Evolutionary conservation across 2,888 invertebrate genomes (phyloP), one percentile per base, ranked within the genome.

Genomic region (Limenitis camilla): DNA sequence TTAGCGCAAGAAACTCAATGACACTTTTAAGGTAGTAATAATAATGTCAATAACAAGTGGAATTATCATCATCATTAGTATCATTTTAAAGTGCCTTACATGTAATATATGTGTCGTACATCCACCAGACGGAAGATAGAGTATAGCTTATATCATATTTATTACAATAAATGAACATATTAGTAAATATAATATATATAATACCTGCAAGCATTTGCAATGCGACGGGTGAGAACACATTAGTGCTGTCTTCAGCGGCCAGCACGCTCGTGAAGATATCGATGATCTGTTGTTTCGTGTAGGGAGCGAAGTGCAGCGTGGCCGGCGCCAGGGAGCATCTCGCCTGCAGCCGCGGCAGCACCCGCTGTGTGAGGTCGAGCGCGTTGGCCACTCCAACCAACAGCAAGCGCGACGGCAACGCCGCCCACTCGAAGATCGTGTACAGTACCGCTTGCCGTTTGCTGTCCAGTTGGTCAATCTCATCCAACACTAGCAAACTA

Each of bases 301-400:
- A 99, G 0, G 99, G 96, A 5, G 94, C 89, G 77, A 99, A 99
- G 75, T 97, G 95, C 75, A 99, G 89, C 4, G 96, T 89, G 60
- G 80, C 81, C 2, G 95, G 95, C 68, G 93, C 90, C 0, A 94
- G 79, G 40, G 92, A 91, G 60, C 92, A 91, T 10, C 92, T 89
- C 1, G 94, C 91, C 72, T 96, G 95, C 6, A 99, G 88, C 55
- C 97, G 89, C 29, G 97, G 96, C 55, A 99, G 83, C 40, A 94
- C 90, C 8, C 98, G 89, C 74, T 98, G 96, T 0, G 98, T 98
- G 56, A 99, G 88, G 85, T 99, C 98, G 51, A 99, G 87, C 4
- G 98, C 95, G 80, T 99, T 99, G 9, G 99, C 97, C 60, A 99
- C 94, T 39, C 98, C 98, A 31, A 98, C 89, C 6, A 99, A 85